Conservation (phyloP, 2,113 vertebrate genomes). For the Dendropsophus ebraccatus region DNA sequence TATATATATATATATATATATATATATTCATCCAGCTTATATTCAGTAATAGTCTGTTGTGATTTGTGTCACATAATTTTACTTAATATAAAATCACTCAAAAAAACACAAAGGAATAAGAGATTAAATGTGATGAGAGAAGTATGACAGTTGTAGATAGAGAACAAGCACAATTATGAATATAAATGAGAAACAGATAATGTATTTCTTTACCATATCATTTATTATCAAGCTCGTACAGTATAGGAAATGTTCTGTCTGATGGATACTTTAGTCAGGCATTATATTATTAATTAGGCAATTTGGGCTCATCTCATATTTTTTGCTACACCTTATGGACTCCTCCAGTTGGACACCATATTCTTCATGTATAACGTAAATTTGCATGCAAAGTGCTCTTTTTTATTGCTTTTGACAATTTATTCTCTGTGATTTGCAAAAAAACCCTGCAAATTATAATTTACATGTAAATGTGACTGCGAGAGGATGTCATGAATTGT, state of each 20-base stretch:
- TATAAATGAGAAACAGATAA: slow-evolving; percentile 52
- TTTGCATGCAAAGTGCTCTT: slow-evolving; percentile 53
- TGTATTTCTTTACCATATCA: slow-evolving; percentile 55
- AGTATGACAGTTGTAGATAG: slow-evolving; percentile 40
- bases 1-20: too few species aligned
- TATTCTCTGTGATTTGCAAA: slow-evolving; percentile 39
- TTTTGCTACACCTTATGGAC: slow-evolving; percentile 43
- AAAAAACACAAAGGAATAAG: slow-evolving; percentile 36
- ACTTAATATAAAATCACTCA: slow-evolving; percentile 32
- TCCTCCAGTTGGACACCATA: slow-evolving; percentile 23
- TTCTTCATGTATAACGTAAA: slow-evolving; percentile 40
- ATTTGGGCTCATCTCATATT: slow-evolving; percentile 51
- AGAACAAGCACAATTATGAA: slow-evolving; percentile 51
- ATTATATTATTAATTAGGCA: slow-evolving; percentile 58
- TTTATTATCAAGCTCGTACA: slow-evolving; percentile 30
- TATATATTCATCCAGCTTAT: not conserved
- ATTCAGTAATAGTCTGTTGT: not conserved
- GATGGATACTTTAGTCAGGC: slow-evolving; percentile 47
- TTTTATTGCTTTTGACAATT: slow-evolving; percentile 43
- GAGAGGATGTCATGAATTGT: slow-evolving; percentile 19
- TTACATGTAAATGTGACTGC: slow-evolving; percentile 40
- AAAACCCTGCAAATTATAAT: slow-evolving; percentile 30
- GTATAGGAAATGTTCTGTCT: slow-evolving; percentile 27
- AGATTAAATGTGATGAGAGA: slow-evolving; percentile 36
- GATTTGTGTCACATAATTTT: not conserved